Evolutionary conservation across 2,888 invertebrate species (phyloP).

Genomic region (Phaonia tiefii): DNA sequence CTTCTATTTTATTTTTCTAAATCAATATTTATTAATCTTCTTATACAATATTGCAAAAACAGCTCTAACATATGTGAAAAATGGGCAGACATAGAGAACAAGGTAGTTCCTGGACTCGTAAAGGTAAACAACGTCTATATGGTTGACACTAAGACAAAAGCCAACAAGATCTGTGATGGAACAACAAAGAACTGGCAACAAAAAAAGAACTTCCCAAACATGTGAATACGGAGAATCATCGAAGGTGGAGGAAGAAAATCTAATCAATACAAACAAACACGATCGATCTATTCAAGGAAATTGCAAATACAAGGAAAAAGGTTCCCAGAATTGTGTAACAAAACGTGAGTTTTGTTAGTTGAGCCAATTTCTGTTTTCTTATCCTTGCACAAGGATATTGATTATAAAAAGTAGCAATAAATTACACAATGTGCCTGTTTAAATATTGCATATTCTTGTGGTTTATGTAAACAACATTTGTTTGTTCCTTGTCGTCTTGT

Average conservation of each 20-base stretch:
- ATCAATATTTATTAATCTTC: slow-evolving; percentile 61
- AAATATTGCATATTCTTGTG: slow-evolving; percentile 65
- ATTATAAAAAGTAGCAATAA: slow-evolving; percentile 44
- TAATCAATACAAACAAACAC: slow-evolving; percentile 1
- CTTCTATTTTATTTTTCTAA: slow-evolving; percentile 18
- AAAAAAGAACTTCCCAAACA: slow-evolving; percentile 51
- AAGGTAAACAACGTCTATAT: not conserved
- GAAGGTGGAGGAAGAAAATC: slow-evolving; percentile 29
- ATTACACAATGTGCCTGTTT: slow-evolving; percentile 11
- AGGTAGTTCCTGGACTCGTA: not conserved
- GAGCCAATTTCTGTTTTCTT: slow-evolving; percentile 5
- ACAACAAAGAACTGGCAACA: slow-evolving; percentile 46
- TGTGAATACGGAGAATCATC: slow-evolving; percentile 28
- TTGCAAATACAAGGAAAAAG: slow-evolving; percentile 21
- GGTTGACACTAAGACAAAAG: slow-evolving; percentile 68
- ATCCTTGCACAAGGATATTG: slow-evolving; percentile 56
- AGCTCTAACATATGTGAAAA: not conserved
- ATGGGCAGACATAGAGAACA: not conserved
- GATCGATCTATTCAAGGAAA: slow-evolving; percentile 60
- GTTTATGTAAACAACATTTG: slow-evolving; percentile 52
- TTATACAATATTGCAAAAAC: slow-evolving; percentile 62
- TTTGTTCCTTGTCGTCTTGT: not conserved
- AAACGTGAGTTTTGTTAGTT: slow-evolving; percentile 37
- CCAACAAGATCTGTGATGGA: slow-evolving; percentile 66
- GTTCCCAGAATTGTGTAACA: slow-evolving; percentile 56